Percentiles rank a stretch among this genome's conserved stretches.
These are phyloP conservation scores for Andrena cerasifolii DNA, from an alignment of 1,140 invertebrate species.

Conservation along the genomic window DNA sequence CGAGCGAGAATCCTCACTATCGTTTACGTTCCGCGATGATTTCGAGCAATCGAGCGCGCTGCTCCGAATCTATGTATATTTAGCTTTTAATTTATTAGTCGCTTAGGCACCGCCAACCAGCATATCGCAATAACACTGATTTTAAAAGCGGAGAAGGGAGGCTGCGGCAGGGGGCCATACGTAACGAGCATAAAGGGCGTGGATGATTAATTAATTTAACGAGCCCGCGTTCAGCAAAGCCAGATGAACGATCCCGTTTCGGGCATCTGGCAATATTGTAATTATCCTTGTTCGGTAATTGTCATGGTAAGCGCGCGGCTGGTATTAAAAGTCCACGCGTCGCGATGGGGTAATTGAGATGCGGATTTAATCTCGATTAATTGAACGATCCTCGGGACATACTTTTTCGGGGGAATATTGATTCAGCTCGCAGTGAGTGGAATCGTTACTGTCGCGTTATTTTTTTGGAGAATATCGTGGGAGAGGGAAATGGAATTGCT, in stretches of 20 bases:
- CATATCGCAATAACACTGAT: neutral
- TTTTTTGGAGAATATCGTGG: no score
- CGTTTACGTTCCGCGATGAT: constrained; percentile 6
- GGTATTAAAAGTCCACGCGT: neutral
- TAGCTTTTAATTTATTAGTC: constrained; percentile 41
- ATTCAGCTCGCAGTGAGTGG: no score
- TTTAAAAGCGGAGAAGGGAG: neutral
- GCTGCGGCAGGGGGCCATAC: neutral
- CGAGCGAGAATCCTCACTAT: constrained; percentile 11
- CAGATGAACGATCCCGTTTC: no score
- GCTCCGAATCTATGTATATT: constrained; percentile 26
- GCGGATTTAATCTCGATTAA: neutral
- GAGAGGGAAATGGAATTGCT: no score
- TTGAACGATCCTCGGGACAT: neutral
- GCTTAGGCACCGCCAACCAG: neutral
- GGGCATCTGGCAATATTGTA: neutral
- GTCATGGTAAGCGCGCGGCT: neutral
- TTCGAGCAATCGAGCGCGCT: constrained; percentile 2
- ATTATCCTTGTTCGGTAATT: neutral
- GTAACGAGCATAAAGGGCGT: constrained; percentile 3
- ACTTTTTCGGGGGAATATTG: no score
- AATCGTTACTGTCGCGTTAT: no score
- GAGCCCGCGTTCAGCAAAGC: no score
- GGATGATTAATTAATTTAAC: neutral
- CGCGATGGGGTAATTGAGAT: neutral